These are phyloP conservation scores for Scaptomyza tumidula DNA, from an alignment of 2,888 invertebrate species.

Conservation along the genomic window DNA sequence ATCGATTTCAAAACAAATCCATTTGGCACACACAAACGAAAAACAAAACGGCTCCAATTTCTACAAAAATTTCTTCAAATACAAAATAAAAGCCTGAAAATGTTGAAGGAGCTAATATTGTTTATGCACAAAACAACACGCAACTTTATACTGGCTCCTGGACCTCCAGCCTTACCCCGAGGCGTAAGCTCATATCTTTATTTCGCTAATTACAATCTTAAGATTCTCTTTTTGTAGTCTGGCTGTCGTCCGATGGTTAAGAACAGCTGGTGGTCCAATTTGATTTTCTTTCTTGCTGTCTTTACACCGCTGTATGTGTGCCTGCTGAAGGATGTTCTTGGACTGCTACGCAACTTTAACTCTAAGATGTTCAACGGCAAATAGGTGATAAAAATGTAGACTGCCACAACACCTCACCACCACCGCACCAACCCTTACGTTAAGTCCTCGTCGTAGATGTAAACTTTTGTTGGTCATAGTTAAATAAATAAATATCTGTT, in stretches of 20 bases:
- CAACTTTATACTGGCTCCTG: conserved; percentile 45
- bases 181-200: conserved; percentile 42
- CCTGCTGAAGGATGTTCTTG: conserved; percentile 63
- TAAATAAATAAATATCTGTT: conserved; percentile 8
- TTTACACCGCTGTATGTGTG: conserved; percentile 75
- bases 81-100: conserved; percentile 22
- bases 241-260: conserved; percentile 43
- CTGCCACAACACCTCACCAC: too few relatives aligned
- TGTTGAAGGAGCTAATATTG: conserved; percentile 63
- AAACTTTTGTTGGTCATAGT: not conserved
- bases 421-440: too few relatives aligned
- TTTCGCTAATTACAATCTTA: not conserved
- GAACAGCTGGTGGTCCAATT: conserved; percentile 54
- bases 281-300: conserved; percentile 73
- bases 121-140: conserved; percentile 51
- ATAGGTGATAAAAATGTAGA: conserved; percentile 1
- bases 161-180: conserved; percentile 31
- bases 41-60: not conserved
- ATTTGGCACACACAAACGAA: conserved; percentile 38
- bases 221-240: conserved; percentile 9
- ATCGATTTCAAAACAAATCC: not conserved
- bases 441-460: too few relatives aligned
- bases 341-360: conserved; percentile 49
- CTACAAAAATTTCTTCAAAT: not conserved
- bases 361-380: conserved; percentile 42